Conservation (phyloP, 1,140 invertebrate genomes). For the Achatina immaculata region DNA sequence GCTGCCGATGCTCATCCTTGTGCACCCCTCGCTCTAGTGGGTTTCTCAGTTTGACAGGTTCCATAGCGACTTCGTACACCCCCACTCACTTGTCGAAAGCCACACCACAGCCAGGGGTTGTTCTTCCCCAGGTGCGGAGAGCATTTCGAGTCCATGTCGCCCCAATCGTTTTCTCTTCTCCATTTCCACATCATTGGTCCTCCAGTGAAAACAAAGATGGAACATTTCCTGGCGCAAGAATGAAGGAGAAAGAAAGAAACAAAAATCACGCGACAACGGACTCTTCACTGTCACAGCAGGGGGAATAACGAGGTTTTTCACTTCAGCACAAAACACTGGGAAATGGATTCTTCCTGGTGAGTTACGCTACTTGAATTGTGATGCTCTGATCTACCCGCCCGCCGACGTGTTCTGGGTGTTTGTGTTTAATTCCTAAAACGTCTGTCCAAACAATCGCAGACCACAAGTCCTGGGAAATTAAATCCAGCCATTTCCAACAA, state of each 20-base stretch:
- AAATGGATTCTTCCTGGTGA: not conserved
- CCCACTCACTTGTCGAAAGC: too few species aligned
- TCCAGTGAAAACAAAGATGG: not conserved
- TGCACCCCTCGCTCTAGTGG: not conserved
- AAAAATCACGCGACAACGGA: not conserved
- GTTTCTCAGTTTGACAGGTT: not conserved
- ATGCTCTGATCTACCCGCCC: not conserved
- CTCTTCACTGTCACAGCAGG: not conserved
- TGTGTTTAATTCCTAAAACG: slow-evolving; percentile 4
- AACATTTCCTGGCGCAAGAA: not conserved
- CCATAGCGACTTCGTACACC: not conserved
- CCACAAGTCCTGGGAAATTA: not conserved
- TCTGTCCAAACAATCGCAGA: not conserved
- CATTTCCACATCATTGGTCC: not conserved
- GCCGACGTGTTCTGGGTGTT: not conserved
- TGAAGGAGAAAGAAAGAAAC: too few species aligned
- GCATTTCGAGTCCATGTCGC: not conserved
- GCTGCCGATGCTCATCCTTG: too few species aligned
- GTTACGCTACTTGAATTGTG: slow-evolving; percentile 12
- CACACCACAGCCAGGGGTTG: not conserved
- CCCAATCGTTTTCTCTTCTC: not conserved
- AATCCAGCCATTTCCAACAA: not conserved
- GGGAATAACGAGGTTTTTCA: not conserved
- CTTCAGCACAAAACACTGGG: not conserved
- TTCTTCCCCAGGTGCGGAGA: not conserved